Evolutionary conservation across 2,113 vertebrate genomes (phyloP), one percentile per base, ranked within the genome.

Genomic region (Vulpes vulpes): DNA sequence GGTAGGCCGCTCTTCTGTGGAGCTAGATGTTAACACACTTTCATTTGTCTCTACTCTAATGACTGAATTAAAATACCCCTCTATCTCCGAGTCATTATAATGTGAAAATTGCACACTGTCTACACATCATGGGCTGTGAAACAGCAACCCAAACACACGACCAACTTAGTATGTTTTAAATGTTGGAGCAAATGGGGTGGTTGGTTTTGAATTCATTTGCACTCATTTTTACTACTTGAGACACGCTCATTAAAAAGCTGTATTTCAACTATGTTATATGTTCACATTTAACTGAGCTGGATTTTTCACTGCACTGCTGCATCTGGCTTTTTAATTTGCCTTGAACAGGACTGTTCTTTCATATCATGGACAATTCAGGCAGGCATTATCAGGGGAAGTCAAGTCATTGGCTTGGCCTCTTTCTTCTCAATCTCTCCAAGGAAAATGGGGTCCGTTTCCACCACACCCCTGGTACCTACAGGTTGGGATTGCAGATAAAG

Each of bases 271-370:
- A 22, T 69, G 23, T 55, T 57, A 25, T 69, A 25, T 67, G 35
- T 71, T 87, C 78, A 71, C 59, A 60, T 89, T 81, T 49, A 69
- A 79, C 64, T 49, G 35, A 93, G 60, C 43, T 71, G 49, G 79
- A 35, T 87, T 83, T 64, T 92, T 92, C 80, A 43, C 65, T 62
- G 51, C 30, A 20, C 49, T 78, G 71, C 62, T 86, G 38, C 84
- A 38, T 91, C 82, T 87, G 71, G 20, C 59, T 87, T 94, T 96
- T 89, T 69, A 74, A 65, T 95, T 89, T 89, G 49, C 23, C 30
- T 89, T 59, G 35, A 91, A 83, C 51, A 62, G 51, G 11, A 94
- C 20, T 86, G 57, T 89, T 88, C 71, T 76, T 84, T 85, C 74
- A 60, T 27, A 69, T 82, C 32, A 60, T 62, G 22, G 57, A 25